Conservation (phyloP, 2,888 invertebrate genomes). For the Macaria liturata region DNA sequence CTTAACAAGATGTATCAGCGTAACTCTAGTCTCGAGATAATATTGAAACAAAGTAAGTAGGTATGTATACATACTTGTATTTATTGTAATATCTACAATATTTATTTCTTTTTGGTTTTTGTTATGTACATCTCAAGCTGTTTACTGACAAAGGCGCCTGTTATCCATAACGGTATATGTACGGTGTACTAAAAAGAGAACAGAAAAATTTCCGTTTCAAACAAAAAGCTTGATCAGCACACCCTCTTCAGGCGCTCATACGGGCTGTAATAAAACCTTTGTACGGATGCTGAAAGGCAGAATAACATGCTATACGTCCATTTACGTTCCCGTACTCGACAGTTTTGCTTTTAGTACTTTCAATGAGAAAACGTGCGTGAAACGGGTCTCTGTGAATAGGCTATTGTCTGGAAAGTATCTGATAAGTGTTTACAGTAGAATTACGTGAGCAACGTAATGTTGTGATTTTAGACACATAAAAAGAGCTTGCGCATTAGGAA, state of each 20-base stretch:
- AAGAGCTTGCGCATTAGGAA: too few species aligned
- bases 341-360: slow-evolving; percentile 15
- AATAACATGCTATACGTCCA: slow-evolving; percentile 12
- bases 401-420: neutral
- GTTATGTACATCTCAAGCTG: too few species aligned
- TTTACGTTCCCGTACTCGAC: slow-evolving; percentile 5
- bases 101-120: too few species aligned
- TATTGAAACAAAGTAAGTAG: too few species aligned
- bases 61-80: too few species aligned
- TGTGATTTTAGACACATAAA: too few species aligned
- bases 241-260: neutral
- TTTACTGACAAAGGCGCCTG: too few species aligned
- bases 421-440: too few species aligned
- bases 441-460: too few species aligned
- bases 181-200: neutral
- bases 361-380: slow-evolving; percentile 7
- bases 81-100: too few species aligned
- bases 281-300: slow-evolving; percentile 10
- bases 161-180: neutral
- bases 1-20: too few species aligned
- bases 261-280: slow-evolving; percentile 15
- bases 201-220: neutral
- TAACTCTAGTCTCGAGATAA: too few species aligned
- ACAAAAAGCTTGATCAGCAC: neutral
- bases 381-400: slow-evolving; percentile 3